A percentile compares a stretch with the other conserved stretches of the same genome.
phyloP scores from a whole-genome alignment of 2,888 invertebrate species.

The Sisyra terminalis region DNA sequence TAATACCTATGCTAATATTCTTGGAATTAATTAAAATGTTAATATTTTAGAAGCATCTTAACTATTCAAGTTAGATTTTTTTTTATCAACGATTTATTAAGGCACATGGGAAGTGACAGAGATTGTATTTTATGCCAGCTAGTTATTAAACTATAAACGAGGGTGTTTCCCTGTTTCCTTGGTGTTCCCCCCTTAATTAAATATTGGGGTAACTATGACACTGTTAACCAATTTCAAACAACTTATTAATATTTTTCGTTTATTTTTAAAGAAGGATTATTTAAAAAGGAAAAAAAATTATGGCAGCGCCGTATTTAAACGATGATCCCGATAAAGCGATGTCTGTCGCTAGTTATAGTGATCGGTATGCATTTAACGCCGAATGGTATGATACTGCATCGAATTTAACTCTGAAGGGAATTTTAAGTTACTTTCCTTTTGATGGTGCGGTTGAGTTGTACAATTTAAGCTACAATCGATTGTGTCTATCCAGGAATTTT shows the following conservation, averaged over 20 bases:
- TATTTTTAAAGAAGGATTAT: background rate
- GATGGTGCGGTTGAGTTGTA: slow-evolving; percentile 66
- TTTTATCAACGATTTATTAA: too few species aligned
- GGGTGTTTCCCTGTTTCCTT: too few species aligned
- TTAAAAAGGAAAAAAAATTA: background rate
- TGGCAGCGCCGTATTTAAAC: slow-evolving; percentile 1
- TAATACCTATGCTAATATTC: too few species aligned
- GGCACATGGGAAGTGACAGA: too few species aligned
- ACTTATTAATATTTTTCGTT: background rate
- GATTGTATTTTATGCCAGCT: too few species aligned
- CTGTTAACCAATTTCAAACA: background rate
- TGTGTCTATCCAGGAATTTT: slow-evolving; percentile 42
- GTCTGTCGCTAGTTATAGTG: slow-evolving; percentile 24
- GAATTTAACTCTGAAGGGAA: slow-evolving; percentile 12
- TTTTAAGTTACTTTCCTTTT: slow-evolving; percentile 56
- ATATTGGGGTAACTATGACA: background rate
- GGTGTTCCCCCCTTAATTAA: too few species aligned
- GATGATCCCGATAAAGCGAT: background rate
- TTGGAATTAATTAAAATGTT: too few species aligned
- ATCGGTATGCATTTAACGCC: slow-evolving; percentile 46
- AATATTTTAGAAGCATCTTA: too few species aligned
- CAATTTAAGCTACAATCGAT: slow-evolving; percentile 21
- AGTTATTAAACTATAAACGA: too few species aligned
- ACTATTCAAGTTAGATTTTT: too few species aligned
- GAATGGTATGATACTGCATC: slow-evolving; percentile 62